Conservation (phyloP, 2,888 invertebrate genomes). For the Ctena decussata region DNA sequence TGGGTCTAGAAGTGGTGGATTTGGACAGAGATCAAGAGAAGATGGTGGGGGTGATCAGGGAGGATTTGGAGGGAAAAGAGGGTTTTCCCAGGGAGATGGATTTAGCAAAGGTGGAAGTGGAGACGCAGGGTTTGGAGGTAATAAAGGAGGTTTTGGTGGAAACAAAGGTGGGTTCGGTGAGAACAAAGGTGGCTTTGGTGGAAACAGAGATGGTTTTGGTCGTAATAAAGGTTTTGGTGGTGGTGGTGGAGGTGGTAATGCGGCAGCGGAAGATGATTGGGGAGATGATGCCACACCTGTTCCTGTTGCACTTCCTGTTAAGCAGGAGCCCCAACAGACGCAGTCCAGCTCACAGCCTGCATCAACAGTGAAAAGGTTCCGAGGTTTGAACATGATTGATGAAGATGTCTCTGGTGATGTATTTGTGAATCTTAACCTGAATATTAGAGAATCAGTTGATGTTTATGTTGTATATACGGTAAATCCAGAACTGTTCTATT, state of each 20-base stretch:
- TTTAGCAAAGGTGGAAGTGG: not conserved
- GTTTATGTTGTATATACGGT: conserved; percentile 70
- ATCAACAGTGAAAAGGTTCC: not conserved
- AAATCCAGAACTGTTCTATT: conserved; percentile 78
- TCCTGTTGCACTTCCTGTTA: not conserved
- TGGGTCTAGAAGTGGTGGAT: conserved; percentile 53
- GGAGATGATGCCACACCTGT: conserved; percentile 19
- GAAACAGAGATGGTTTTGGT: conserved; percentile 30
- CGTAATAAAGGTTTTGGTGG: conserved; percentile 1
- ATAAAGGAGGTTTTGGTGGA: conserved; percentile 52
- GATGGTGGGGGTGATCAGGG: conserved; percentile 4
- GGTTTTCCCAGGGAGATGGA: conserved; percentile 1
- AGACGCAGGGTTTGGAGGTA: conserved; percentile 47
- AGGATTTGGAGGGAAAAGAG: conserved; percentile 36
- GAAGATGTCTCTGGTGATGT: conserved; percentile 9
- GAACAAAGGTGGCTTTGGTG: conserved; percentile 34
- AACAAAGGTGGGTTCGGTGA: conserved; percentile 27
- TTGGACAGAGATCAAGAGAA: conserved; percentile 27
- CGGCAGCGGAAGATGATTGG: conserved; percentile 56
- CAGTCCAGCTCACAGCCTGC: not conserved
- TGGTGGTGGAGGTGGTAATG: conserved; percentile 15
- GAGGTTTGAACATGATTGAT: conserved; percentile 14
- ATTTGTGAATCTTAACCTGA: conserved; percentile 49
- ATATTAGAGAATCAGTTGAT: conserved; percentile 63
- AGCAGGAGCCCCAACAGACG: not conserved